Percentiles rank a stretch among this genome's conserved stretches.
Conservation (phyloP, 2,888 invertebrate genomes). For the Geotrupes spiniger region DNA sequence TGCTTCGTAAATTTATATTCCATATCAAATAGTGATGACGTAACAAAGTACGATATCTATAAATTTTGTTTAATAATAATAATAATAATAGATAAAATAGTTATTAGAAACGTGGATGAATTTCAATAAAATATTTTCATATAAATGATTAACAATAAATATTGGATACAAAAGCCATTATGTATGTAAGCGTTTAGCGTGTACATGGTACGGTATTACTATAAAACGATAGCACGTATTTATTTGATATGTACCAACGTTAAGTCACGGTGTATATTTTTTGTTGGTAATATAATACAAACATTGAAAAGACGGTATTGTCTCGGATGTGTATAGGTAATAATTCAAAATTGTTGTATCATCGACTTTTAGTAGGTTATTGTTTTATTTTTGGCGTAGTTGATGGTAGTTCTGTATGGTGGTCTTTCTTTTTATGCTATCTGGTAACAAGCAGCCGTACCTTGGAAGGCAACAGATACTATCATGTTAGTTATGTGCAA, state of each 20-base stretch:
- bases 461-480: constrained; percentile 36
- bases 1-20: no score
- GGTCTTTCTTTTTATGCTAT: constrained; percentile 18
- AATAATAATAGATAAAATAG: no score
- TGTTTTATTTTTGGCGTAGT: constrained; percentile 19
- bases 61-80: no score
- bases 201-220: no score
- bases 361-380: constrained; percentile 12
- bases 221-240: not conserved
- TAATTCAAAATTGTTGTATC: constrained; percentile 34
- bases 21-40: no score
- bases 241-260: constrained; percentile 3
- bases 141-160: no score
- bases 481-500: constrained; percentile 49
- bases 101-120: no score
- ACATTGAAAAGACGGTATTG: constrained; percentile 27
- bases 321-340: constrained; percentile 25
- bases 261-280: constrained; percentile 3
- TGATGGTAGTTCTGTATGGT: constrained; percentile 16
- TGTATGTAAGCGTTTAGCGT: no score
- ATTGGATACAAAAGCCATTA: no score
- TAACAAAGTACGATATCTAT: no score
- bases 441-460: constrained; percentile 17
- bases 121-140: no score
- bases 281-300: constrained; percentile 18